Evolutionary conservation across 2,888 invertebrate species (phyloP).

Genomic region (Phorcus lineatus): DNA sequence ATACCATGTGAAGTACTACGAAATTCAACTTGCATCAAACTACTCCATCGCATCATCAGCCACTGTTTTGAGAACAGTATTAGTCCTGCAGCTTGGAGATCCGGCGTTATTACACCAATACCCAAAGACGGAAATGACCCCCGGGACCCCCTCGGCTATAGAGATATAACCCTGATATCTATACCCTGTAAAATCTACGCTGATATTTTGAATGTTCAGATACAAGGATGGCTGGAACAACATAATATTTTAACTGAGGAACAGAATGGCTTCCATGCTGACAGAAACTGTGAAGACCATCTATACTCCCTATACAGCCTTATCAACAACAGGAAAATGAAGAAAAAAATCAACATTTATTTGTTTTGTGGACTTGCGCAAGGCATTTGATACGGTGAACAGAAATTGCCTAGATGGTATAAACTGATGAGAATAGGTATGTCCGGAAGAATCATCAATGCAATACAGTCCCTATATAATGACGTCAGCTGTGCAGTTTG

Average conservation of each 20-base stretch:
- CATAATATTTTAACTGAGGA: background rate
- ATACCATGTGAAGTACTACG: background rate
- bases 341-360: too few species aligned
- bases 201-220: background rate
- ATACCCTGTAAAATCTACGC: background rate
- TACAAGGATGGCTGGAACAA: background rate
- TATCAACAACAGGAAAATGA: too few species aligned
- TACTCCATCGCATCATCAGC: background rate
- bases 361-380: too few species aligned
- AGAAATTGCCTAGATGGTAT: too few species aligned
- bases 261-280: too few species aligned
- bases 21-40: background rate
- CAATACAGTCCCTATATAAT: too few species aligned
- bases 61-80: slow-evolving; percentile 16
- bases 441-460: too few species aligned
- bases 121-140: background rate
- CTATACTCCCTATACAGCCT: too few species aligned
- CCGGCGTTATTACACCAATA: slow-evolving; percentile 26
- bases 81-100: slow-evolving; percentile 22
- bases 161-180: background rate
- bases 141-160: background rate
- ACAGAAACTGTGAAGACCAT: too few species aligned
- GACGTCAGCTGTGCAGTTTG: too few species aligned
- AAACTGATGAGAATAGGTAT: too few species aligned
- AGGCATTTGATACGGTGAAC: too few species aligned